A percentile compares a stretch with the other conserved stretches of the same genome.
These are phyloP conservation scores for Chymomyza amoena DNA, from an alignment of 2,888 invertebrate species.

Conservation along the genomic window DNA sequence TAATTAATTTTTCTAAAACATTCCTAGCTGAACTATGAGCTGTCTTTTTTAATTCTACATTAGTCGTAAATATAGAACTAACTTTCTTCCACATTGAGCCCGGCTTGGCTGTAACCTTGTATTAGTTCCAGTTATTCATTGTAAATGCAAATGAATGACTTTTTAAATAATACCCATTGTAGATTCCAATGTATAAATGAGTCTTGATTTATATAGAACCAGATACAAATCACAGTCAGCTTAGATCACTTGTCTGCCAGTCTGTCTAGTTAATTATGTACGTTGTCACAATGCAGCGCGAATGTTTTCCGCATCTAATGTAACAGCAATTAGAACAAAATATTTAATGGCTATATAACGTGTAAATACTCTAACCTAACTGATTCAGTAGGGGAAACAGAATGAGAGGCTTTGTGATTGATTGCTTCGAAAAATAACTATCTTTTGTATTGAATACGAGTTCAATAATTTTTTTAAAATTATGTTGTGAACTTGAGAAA, in stretches of 20 bases:
- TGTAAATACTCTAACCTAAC: background rate
- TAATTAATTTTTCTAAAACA: too few species aligned
- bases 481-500: too few species aligned
- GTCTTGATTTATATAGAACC: background rate
- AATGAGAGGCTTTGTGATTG: too few species aligned
- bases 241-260: background rate
- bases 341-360: background rate
- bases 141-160: background rate
- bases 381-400: background rate
- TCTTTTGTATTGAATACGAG: too few species aligned
- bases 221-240: background rate
- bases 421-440: too few species aligned
- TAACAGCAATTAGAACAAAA: background rate
- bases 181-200: background rate
- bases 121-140: background rate
- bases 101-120: background rate
- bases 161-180: background rate
- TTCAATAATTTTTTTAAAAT: too few species aligned
- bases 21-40: too few species aligned
- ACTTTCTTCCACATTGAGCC: background rate
- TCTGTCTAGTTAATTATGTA: background rate
- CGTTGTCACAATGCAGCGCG: background rate
- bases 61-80: too few species aligned
- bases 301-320: slow-evolving; percentile 43
- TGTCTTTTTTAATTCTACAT: too few species aligned